Evolutionary conservation across 1,140 invertebrate genomes (phyloP), one percentile per base, ranked within the genome.

Genomic region (Ceratitis capitata): DNA sequence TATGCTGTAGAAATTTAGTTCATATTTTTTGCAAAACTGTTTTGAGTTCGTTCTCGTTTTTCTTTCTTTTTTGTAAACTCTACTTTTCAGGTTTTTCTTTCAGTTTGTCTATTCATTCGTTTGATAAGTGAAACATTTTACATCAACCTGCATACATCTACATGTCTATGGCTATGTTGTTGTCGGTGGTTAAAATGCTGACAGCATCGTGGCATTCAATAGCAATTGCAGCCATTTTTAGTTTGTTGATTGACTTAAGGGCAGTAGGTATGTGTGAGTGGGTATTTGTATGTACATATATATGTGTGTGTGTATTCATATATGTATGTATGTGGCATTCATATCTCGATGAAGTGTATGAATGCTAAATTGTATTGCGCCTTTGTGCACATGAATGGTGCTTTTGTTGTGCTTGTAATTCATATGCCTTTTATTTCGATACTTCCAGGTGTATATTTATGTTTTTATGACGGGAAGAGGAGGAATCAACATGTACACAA

Each of bases 41-140:
- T 35, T 35, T 78, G 5, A 12, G 7, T 3, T 39, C 51, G 19
- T 3, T 56, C 1, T 39, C 51, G 19, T 3, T 56, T 56, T 56
- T 56, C 7, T 56, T 56, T 56, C 19, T 56, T 5, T 56, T 56
- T 56, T 56, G 51, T 47, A 23, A n/a, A 23, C 51, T 56, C 16
- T 53, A 7, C 45, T n/a, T n/a, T n/a, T 56, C 16, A 4, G 5
- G n/a, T 61, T 61, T 42, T 42, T 26, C 39, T 12, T 45, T 45
- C 69, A 45, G 19, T 47, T 78, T 47, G 39, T 78, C 39, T 23
- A 78, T 78, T 78, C 69, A 78, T 78, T 47, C 69, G 39, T 45
- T 19, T 78, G 9, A 78, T 78, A 78, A 78, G 69, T 78, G 69
- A 45, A 78, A 78, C 69, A 78, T 26, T 78, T 47, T 78, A 35